Evolutionary conservation across 2,888 invertebrate genomes (phyloP).

Genomic region (Dione vanillae): DNA sequence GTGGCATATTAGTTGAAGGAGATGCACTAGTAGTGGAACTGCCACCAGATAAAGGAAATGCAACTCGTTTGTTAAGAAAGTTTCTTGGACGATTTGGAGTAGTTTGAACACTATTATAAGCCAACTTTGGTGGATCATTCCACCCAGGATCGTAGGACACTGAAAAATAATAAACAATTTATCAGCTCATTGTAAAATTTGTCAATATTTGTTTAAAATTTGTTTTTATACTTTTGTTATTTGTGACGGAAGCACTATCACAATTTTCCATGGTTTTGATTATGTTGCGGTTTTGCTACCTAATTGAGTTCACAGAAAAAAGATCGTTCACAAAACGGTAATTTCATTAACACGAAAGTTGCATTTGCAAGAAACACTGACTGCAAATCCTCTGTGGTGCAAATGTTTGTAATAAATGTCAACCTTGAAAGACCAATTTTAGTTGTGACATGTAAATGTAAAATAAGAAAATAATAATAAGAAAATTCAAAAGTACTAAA

Average conservation of each 20-base stretch:
- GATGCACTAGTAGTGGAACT: slow-evolving; percentile 50
- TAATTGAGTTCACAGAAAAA: neutral
- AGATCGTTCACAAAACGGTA: neutral
- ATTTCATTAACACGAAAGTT: neutral
- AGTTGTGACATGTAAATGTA: too few relatives aligned
- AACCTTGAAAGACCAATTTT: too few relatives aligned
- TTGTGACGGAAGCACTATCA: slow-evolving; percentile 50
- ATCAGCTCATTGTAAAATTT: neutral
- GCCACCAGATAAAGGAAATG: slow-evolving; percentile 73
- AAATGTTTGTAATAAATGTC: too few relatives aligned
- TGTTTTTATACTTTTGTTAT: slow-evolving; percentile 55
- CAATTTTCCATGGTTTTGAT: slow-evolving; percentile 55
- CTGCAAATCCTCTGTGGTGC: too few relatives aligned
- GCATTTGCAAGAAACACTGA: neutral
- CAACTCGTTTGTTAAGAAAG: slow-evolving; percentile 82
- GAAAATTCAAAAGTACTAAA: too few relatives aligned
- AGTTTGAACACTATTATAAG: slow-evolving; percentile 71
- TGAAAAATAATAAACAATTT: slow-evolving; percentile 51
- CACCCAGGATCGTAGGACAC: slow-evolving; percentile 81
- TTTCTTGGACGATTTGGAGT: slow-evolving; percentile 74
- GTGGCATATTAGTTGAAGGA: slow-evolving; percentile 59
- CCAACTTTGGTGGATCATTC: slow-evolving; percentile 84
- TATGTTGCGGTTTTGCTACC: neutral
- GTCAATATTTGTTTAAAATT: slow-evolving; percentile 8
- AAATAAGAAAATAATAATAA: too few relatives aligned